Evolutionary conservation across 2,888 invertebrate genomes (phyloP), one percentile per base, ranked within the genome.

Genomic region (Gymnoscelis rufifasciata): DNA sequence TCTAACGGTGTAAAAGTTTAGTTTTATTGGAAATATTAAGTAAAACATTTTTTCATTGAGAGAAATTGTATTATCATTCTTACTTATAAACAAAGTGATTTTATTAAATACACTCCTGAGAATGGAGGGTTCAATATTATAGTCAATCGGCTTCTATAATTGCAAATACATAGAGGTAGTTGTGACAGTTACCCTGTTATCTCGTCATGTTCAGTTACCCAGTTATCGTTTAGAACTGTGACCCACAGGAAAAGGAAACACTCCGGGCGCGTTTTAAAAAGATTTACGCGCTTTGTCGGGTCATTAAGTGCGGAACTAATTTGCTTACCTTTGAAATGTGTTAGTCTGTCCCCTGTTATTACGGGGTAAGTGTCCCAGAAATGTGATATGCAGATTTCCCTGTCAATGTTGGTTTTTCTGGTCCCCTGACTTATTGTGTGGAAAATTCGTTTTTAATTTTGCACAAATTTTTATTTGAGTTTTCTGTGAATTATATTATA

Each of bases 261-360:
- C 78, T 79, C 71, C 64, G 75, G 74, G 79, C 60, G 75, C 80
- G 77, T 86, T 86, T 82, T 82, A 84, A 88, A 87, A 87, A 87
- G 88, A 88, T 88, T 88, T 88, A 87, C 84, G 78, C 84, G 76
- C 84, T 82, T 87, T 86, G 87, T 83, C 84, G 87, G 87, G 82
- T 84, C 87, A 88, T 87, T 88, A 88, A 84, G 79, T 86, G 75
- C 75, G 83, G 83, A 86, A 86, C 86, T 88, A 88, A 88, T 88
- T 88, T 87, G 87, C 84, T 84, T 86, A 87, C 87, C 86, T 88
- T 86, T 86, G 83, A 83, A 87, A 88, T 83, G 87, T 86, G 87
- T 80, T 79, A 79, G 76, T 77, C 83, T 79, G 79, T 81, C 77
- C 76, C 78, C 74, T 68, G 75, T 83, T 83, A 87, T 88, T 83